A percentile compares a stretch with the other conserved stretches of the same genome.
These are phyloP conservation scores for Phrynocephalus versicolor DNA, from an alignment of 2,113 vertebrate species.

Conservation along the genomic window DNA sequence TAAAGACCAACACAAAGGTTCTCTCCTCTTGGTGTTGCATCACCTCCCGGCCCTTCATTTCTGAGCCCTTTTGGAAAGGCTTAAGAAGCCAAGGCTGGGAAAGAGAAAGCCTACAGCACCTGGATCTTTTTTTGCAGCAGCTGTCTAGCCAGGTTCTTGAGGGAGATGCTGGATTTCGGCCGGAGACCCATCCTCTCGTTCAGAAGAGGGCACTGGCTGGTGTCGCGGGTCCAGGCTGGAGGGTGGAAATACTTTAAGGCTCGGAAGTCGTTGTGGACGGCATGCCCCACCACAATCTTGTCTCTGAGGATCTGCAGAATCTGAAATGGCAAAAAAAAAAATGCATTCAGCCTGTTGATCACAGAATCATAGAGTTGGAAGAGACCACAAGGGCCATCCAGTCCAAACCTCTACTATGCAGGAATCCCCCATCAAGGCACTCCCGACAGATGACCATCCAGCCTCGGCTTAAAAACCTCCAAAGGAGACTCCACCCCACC, in stretches of 20 bases:
- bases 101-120: slow-evolving; percentile 68
- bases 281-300: slow-evolving; percentile 91
- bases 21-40: too few relatives aligned
- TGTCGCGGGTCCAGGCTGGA: slow-evolving; percentile 84
- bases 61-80: too few relatives aligned
- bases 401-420: too few relatives aligned
- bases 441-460: too few relatives aligned
- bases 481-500: too few relatives aligned
- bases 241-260: slow-evolving; percentile 83
- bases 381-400: too few relatives aligned
- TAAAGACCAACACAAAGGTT: too few relatives aligned
- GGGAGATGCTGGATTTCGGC: slow-evolving; percentile 62
- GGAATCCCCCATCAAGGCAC: too few relatives aligned
- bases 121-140: slow-evolving; percentile 90
- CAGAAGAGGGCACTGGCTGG: slow-evolving; percentile 73
- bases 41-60: not conserved
- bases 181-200: slow-evolving; percentile 71
- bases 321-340: slow-evolving; percentile 66
- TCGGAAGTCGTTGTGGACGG: slow-evolving; percentile 88
- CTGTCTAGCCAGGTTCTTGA: slow-evolving; percentile 80
- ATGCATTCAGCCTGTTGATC: slow-evolving; percentile 4
- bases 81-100: not conserved
- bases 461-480: too few relatives aligned
- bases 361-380: too few relatives aligned
- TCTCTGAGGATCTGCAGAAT: slow-evolving; percentile 85